Evolutionary conservation across 2,113 vertebrate genomes (phyloP).

Genomic region (Campylomormyrus tamandua): DNA sequence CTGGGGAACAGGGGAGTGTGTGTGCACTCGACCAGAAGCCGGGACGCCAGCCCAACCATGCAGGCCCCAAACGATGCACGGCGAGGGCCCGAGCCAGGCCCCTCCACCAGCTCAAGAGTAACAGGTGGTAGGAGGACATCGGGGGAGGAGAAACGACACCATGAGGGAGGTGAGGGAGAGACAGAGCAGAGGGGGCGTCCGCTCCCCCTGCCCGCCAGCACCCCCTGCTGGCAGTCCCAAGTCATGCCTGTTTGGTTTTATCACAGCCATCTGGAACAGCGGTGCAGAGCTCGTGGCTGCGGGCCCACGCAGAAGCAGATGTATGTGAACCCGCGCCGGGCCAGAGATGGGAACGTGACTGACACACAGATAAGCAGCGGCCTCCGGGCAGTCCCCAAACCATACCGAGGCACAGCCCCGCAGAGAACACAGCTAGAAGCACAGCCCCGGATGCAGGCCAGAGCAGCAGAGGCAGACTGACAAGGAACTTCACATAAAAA

Average conservation of each 20-base stretch:
- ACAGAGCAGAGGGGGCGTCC: not conserved
- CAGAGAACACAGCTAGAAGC: not conserved
- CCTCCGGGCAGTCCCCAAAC: not conserved
- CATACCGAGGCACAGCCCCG: not conserved
- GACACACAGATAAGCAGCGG: not conserved
- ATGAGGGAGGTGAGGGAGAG: not conserved
- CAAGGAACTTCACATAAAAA: not conserved
- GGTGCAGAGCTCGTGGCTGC: no score
- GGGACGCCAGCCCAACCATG: not conserved
- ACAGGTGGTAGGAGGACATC: not conserved
- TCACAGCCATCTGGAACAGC: not conserved
- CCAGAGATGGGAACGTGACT: not conserved
- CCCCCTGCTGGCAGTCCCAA: not conserved
- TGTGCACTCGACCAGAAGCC: not conserved
- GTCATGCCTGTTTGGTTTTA: not conserved
- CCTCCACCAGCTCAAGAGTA: not conserved
- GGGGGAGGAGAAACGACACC: not conserved
- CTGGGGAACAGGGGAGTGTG: not conserved
- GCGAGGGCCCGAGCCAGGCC: not conserved
- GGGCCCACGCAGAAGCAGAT: not conserved
- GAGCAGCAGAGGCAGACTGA: not conserved
- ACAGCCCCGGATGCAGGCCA: not conserved
- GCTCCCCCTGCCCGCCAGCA: not conserved
- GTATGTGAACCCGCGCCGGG: no score
- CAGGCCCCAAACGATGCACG: not conserved